Evolutionary conservation across 2,888 invertebrate species (phyloP).

Genomic region (Leuctra nigra): DNA sequence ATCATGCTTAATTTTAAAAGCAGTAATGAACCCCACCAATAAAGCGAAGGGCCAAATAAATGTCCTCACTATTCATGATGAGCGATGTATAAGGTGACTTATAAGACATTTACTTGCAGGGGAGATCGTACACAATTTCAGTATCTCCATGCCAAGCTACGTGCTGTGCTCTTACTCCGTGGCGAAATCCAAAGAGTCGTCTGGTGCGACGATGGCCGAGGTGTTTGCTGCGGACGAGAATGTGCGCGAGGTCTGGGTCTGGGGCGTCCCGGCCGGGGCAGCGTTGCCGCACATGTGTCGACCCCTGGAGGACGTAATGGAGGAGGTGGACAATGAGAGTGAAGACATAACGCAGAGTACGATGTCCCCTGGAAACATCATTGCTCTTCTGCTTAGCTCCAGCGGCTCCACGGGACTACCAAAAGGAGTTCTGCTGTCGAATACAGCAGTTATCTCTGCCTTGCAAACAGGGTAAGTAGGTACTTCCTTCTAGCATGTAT

Average conservation of each 20-base stretch:
- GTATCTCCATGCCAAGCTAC: conserved; percentile 61
- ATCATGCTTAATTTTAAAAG: too few relatives aligned
- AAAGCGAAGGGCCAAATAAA: too few relatives aligned
- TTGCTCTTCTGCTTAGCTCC: conserved; percentile 61
- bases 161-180: conserved; percentile 59
- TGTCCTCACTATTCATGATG: too few relatives aligned
- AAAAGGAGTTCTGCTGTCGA: conserved; percentile 69
- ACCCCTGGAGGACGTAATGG: neutral
- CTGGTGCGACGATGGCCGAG: neutral
- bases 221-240: neutral
- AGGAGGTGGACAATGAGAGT: neutral
- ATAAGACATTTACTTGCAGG: conserved; percentile 46
- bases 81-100: too few relatives aligned
- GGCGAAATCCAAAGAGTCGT: conserved; percentile 21
- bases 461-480: conserved; percentile 11
- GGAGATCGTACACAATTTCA: conserved; percentile 60
- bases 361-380: conserved; percentile 32
- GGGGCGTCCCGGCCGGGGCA: neutral
- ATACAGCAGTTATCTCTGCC: conserved; percentile 50
- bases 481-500: too few relatives aligned
- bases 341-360: neutral
- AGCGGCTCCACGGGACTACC: conserved; percentile 72
- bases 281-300: neutral
- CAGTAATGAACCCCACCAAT: too few relatives aligned
- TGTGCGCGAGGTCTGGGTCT: neutral